phyloP scores from a whole-genome alignment of 1,140 invertebrate species.

The Amphibalanus amphitrite region DNA sequence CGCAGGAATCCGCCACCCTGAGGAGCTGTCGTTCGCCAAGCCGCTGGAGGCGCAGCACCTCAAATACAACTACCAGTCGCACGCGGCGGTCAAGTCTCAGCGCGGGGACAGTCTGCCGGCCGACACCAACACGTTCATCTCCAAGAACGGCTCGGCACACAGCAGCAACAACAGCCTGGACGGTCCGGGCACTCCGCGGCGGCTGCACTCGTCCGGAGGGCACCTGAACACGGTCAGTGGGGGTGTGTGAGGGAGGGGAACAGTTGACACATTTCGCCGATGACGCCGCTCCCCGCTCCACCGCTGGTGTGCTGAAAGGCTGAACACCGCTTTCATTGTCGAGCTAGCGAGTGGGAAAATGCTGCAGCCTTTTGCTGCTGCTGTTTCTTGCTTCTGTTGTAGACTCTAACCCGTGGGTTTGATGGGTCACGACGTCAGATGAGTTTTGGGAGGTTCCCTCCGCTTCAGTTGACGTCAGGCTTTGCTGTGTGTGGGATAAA shows the following conservation, averaged over 20 bases:
- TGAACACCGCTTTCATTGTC: too few species aligned
- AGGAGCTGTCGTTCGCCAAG: conserved; percentile 88
- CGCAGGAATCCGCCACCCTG: conserved; percentile 81
- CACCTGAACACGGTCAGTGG: background rate
- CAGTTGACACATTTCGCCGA: too few species aligned
- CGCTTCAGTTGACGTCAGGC: too few species aligned
- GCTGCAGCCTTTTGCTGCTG: too few species aligned
- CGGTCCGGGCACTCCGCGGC: background rate
- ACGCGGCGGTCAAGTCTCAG: background rate
- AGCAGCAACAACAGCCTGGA: conserved; percentile 9
- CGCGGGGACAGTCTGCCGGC: conserved; percentile 31
- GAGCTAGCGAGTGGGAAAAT: too few species aligned
- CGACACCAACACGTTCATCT: conserved; percentile 74
- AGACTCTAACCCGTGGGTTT: too few species aligned
- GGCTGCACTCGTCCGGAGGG: background rate
- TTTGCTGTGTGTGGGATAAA: too few species aligned
- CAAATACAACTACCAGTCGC: conserved; percentile 52
- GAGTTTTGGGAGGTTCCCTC: too few species aligned
- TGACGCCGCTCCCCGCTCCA: too few species aligned
- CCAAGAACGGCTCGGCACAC: conserved; percentile 16
- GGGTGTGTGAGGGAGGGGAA: background rate
- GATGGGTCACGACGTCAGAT: too few species aligned
- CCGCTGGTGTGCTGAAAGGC: too few species aligned
- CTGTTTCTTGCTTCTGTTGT: too few species aligned
- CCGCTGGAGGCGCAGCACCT: conserved; percentile 67